These are phyloP conservation scores for Squalus acanthias DNA, from an alignment of 2,797 vertebrate species.

Conservation along the genomic window DNA sequence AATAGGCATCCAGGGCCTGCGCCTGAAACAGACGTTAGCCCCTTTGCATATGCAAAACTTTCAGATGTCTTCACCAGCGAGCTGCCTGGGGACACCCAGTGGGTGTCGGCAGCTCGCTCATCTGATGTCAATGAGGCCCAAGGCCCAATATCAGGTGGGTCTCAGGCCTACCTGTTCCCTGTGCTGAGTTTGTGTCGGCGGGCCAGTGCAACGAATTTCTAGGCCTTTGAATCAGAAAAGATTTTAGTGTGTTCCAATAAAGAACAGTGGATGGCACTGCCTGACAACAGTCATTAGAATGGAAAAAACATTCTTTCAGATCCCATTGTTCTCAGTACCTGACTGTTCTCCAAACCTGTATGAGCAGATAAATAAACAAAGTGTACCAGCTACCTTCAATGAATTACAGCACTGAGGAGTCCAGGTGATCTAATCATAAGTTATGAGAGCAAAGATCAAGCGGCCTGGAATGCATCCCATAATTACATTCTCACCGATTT, in stretches of 20 bases:
- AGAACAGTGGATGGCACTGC: conserved; percentile 26
- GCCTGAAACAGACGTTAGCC: too few species aligned
- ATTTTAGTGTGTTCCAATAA: background rate
- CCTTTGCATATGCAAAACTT: too few species aligned
- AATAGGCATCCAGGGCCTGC: too few species aligned
- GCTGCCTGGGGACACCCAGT: too few species aligned
- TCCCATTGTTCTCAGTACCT: background rate
- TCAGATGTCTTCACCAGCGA: too few species aligned
- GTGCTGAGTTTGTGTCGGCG: too few species aligned
- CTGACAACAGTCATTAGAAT: background rate
- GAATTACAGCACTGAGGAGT: background rate
- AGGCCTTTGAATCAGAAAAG: background rate
- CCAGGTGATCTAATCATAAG: background rate
- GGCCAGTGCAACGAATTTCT: background rate
- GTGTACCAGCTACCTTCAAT: background rate
- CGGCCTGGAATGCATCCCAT: background rate
- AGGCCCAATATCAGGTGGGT: too few species aligned
- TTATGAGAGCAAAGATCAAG: conserved; percentile 12
- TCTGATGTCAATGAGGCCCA: too few species aligned
- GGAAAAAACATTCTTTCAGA: background rate
- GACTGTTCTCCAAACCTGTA: background rate
- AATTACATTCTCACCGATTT: background rate
- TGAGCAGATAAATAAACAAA: background rate
- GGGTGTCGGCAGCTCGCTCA: too few species aligned
- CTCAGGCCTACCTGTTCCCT: too few species aligned